phyloP scores from a whole-genome alignment of 2,113 vertebrate species.

The Odontesthes bonariensis region DNA sequence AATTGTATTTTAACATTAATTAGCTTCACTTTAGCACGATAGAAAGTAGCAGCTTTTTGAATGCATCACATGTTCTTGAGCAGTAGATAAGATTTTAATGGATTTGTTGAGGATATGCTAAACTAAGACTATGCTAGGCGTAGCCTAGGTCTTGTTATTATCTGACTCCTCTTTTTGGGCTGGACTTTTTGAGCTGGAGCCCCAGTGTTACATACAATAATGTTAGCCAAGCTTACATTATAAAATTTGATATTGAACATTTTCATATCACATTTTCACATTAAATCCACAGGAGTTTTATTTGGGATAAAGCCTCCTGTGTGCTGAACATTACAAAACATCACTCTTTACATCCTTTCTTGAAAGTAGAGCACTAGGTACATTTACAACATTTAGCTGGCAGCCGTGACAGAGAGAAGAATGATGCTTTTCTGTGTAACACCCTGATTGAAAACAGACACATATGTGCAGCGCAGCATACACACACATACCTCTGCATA shows the following conservation, averaged over 20 bases:
- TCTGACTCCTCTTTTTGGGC: too few relatives aligned
- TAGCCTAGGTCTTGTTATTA: too few relatives aligned
- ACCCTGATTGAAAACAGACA: constrained; percentile 64
- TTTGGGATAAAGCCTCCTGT: constrained; percentile 4
- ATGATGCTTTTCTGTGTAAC: constrained; percentile 45
- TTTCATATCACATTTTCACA: too few relatives aligned
- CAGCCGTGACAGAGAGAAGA: constrained; percentile 50
- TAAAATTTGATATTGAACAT: too few relatives aligned
- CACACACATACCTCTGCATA: neutral
- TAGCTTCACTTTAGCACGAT: too few relatives aligned
- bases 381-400: constrained; percentile 41
- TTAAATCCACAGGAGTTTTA: neutral
- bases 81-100: neutral
- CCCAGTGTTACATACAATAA: too few relatives aligned
- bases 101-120: neutral
- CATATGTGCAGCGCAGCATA: constrained; percentile 11
- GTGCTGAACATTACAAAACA: constrained; percentile 5
- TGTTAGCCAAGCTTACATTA: too few relatives aligned
- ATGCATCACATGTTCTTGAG: too few relatives aligned
- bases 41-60: neutral
- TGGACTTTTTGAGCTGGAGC: too few relatives aligned
- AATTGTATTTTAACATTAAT: too few relatives aligned
- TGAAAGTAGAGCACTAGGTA: constrained; percentile 15
- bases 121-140: too few relatives aligned
- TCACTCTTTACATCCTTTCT: constrained; percentile 25